phyloP scores from a whole-genome alignment of 2,113 vertebrate genomes.

The Perccottus glenii region DNA sequence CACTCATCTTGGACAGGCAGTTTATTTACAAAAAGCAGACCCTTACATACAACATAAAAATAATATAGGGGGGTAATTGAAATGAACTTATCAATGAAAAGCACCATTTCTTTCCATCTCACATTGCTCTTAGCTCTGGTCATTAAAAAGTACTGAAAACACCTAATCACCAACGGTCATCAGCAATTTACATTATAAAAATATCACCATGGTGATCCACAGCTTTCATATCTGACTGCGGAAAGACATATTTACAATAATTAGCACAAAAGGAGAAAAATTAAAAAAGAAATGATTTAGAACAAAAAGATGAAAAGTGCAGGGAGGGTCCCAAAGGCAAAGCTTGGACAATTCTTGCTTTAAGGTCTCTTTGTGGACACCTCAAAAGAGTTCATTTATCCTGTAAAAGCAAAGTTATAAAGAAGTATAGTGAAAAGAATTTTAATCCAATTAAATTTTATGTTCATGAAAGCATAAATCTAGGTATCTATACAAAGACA shows the following conservation, averaged over 20 bases:
- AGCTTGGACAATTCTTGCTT: conserved; percentile 60
- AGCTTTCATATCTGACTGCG: conserved; percentile 59
- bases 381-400: conserved; percentile 85
- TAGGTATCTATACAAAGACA: no score
- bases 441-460: neutral
- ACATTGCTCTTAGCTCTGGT: conserved; percentile 25
- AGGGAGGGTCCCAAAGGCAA: conserved; percentile 69
- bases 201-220: conserved; percentile 75
- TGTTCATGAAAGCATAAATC: no score
- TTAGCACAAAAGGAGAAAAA: conserved; percentile 36
- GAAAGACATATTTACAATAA: conserved; percentile 71
- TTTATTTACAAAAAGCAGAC: conserved; percentile 79
- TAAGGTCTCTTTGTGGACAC: conserved; percentile 85
- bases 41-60: conserved; percentile 60
- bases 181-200: conserved; percentile 77
- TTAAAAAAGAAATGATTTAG: conserved; percentile 17
- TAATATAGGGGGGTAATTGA: conserved; percentile 36
- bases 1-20: conserved; percentile 70
- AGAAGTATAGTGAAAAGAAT: neutral
- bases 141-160: conserved; percentile 53
- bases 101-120: conserved; percentile 24
- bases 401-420: conserved; percentile 78
- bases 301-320: conserved; percentile 51
- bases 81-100: conserved; percentile 33
- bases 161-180: conserved; percentile 67